Conservation (phyloP, 2,113 vertebrate genomes). For the Oriolus oriolus region DNA sequence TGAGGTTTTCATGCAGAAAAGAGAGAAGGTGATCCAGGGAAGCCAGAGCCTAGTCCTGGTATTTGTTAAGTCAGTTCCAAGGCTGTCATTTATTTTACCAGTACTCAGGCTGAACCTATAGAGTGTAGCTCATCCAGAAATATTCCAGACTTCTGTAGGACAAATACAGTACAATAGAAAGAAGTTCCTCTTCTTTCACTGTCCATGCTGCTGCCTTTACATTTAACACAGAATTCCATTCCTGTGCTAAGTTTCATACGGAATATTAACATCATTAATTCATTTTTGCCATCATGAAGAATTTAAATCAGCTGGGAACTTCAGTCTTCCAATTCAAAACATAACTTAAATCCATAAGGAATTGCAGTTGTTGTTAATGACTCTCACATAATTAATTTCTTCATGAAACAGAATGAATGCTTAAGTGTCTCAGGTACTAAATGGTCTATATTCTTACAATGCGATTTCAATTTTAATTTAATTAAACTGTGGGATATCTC, state of each 20-base stretch:
- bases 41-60: not conserved
- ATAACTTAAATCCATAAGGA: not conserved
- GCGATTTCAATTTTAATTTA: slow-evolving; percentile 27
- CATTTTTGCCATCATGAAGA: not conserved
- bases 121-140: not conserved
- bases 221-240: not conserved
- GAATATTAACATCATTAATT: slow-evolving; percentile 18
- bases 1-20: not conserved
- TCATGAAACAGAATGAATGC: not conserved
- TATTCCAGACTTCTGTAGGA: not conserved
- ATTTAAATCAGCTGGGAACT: not conserved
- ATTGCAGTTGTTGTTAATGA: slow-evolving; percentile 21
- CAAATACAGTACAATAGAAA: not conserved
- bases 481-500: slow-evolving; percentile 29
- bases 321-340: not conserved
- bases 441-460: not conserved
- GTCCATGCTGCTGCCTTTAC: not conserved
- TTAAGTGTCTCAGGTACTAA: slow-evolving; percentile 22
- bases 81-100: not conserved
- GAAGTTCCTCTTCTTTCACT: not conserved
- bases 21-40: not conserved
- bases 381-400: slow-evolving; percentile 16
- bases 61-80: not conserved
- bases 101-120: not conserved
- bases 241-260: not conserved